These are phyloP conservation scores for Gonocerus acuteangulatus DNA, from an alignment of 2,888 invertebrate species.

Conservation along the genomic window DNA sequence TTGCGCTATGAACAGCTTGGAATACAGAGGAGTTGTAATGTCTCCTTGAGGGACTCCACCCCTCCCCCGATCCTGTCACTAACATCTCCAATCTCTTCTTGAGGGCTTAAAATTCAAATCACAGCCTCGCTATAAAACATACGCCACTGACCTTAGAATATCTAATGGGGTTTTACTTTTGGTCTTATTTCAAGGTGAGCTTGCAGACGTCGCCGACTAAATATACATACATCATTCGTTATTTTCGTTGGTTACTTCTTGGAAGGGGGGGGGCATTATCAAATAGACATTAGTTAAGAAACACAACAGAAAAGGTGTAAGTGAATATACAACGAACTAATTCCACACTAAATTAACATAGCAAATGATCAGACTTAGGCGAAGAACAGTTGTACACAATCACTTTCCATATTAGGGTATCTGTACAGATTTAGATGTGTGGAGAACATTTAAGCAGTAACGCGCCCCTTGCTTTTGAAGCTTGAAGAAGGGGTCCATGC, in stretches of 20 bases:
- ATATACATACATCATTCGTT: not conserved
- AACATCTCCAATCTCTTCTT: slow-evolving; percentile 10
- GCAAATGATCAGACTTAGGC: no score
- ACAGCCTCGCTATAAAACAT: slow-evolving; percentile 19
- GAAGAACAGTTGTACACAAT: no score
- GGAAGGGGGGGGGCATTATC: not conserved
- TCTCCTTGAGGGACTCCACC: slow-evolving; percentile 10
- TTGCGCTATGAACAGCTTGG: not conserved
- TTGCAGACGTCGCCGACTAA: not conserved
- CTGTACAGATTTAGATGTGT: no score
- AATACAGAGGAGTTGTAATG: slow-evolving; percentile 19
- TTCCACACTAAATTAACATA: no score
- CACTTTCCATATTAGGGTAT: no score
- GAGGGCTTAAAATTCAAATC: slow-evolving; percentile 18
- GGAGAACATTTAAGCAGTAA: no score
- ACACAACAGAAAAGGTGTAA: no score
- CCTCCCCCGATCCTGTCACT: not conserved
- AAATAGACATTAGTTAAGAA: no score
- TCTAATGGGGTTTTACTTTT: slow-evolving; percentile 14
- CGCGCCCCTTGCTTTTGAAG: no score
- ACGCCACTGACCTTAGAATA: slow-evolving; percentile 25
- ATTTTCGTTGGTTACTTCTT: not conserved
- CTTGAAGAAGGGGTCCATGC: no score
- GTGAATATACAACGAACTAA: no score
- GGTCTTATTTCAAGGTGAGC: slow-evolving; percentile 22